Evolutionary conservation across 2,113 vertebrate species (phyloP).

Genomic region (Bos taurus): ARS-UCD2.0 NC_037332.1:109141001-109141500

Average conservation of each 20-base stretch:
- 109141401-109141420: too few species aligned
- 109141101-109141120: neutral
- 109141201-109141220: neutral
- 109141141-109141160: neutral
- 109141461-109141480: neutral
- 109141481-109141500: neutral
- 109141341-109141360: too few species aligned
- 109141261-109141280: neutral
- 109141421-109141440: neutral
- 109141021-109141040: neutral
- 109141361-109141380: neutral
- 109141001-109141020: neutral
- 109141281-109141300: too few species aligned
- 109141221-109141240: neutral
- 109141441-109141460: neutral
- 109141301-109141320: neutral
- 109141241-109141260: neutral
- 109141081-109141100: neutral
- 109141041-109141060: neutral
- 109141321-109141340: neutral
- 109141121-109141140: neutral
- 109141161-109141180: neutral
- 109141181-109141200: neutral
- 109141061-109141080: neutral
- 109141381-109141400: neutral